These are phyloP conservation scores for Tigriopus japonicus DNA, from an alignment of 1,140 invertebrate species.

Conservation along the genomic window DNA sequence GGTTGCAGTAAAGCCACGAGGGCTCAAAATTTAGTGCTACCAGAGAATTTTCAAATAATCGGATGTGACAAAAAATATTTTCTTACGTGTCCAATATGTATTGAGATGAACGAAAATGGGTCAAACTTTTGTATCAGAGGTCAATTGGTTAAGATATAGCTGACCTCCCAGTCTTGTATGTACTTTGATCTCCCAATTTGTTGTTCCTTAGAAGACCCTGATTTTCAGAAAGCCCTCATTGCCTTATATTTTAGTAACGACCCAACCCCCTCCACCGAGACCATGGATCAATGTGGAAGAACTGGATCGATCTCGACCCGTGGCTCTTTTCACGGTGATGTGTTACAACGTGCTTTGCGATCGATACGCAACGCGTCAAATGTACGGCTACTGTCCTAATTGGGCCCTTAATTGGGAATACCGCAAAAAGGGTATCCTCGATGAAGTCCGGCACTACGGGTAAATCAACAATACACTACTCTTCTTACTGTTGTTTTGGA, in stretches of 20 bases:
- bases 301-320: slow-evolving; percentile 5
- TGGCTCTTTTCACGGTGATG: slow-evolving; percentile 95
- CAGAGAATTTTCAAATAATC: too few relatives aligned
- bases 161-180: too few relatives aligned
- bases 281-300: slow-evolving; percentile 7
- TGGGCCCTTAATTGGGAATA: slow-evolving; percentile 93
- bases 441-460: slow-evolving; percentile 86
- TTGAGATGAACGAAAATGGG: too few relatives aligned
- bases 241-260: slow-evolving; percentile 14
- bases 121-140: too few relatives aligned
- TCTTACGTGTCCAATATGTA: too few relatives aligned
- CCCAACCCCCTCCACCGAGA: neutral
- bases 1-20: too few relatives aligned
- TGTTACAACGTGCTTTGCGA: slow-evolving; percentile 99
- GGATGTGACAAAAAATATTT: too few relatives aligned
- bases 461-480: neutral
- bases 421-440: slow-evolving; percentile 88
- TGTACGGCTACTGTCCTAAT: slow-evolving; percentile 40
- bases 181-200: too few relatives aligned
- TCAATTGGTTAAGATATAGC: too few relatives aligned
- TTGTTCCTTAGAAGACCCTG: too few relatives aligned
- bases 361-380: slow-evolving; percentile 78
- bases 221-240: slow-evolving; percentile 10
- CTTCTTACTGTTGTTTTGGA: too few relatives aligned
- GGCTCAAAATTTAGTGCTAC: too few relatives aligned